Evolutionary conservation across 2,888 invertebrate genomes (phyloP).

Genomic region (Platycheirus albimanus): DNA sequence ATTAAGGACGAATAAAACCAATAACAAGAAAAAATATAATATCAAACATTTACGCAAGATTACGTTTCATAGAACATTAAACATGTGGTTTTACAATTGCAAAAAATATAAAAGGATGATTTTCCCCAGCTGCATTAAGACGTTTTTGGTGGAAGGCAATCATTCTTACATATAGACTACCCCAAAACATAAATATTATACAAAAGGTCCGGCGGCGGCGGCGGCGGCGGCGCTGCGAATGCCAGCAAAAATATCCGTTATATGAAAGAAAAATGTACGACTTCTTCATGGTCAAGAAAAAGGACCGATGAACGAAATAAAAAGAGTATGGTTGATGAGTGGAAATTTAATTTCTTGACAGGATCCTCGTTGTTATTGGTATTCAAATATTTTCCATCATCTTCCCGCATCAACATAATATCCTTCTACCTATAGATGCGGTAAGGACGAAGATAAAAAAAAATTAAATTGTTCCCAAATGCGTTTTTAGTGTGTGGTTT

Average conservation of each 20-base stretch:
- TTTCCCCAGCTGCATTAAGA: neutral
- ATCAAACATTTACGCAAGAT: constrained; percentile 48
- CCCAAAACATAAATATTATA: no score
- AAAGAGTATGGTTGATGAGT: constrained; percentile 5
- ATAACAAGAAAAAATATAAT: constrained; percentile 15
- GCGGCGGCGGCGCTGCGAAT: no score
- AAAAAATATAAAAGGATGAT: neutral
- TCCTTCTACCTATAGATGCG: neutral
- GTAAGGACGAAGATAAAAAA: neutral
- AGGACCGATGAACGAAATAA: neutral
- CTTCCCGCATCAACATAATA: neutral
- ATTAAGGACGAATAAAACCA: constrained; percentile 34
- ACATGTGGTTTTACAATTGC: constrained; percentile 5
- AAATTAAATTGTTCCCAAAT: constrained; percentile 65
- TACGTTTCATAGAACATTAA: constrained; percentile 50
- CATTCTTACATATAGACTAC: neutral
- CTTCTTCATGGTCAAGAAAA: constrained; percentile 9
- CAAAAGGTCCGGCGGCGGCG: no score
- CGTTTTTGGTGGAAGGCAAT: neutral
- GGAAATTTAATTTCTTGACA: constrained; percentile 12
- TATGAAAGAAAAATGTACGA: neutral
- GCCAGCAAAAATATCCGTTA: neutral
- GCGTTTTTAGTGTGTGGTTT: constrained; percentile 67
- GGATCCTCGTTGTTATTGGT: neutral
- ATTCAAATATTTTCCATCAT: constrained; percentile 25